Evolutionary conservation across 2,797 vertebrate genomes (phyloP), one percentile per base, ranked within the genome.

Genomic region (Phrynocephalus guinanensis): DNA sequence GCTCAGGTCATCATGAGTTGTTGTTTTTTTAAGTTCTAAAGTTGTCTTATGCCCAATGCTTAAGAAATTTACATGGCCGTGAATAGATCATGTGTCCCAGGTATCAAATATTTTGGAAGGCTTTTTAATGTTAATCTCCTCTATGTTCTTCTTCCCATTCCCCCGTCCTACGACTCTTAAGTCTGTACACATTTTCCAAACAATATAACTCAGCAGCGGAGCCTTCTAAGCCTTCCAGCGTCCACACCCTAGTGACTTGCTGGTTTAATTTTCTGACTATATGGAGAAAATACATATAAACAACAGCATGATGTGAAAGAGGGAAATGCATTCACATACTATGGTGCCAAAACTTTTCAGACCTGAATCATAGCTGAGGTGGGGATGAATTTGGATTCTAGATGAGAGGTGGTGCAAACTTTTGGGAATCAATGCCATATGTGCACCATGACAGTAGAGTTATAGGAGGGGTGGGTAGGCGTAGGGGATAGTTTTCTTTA

Each of bases 401-500:
- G 73, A 22, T 70, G 60, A 38, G 38, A 16, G 30, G 7, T n/a
- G 1, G 30, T 26, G 28, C 6, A 8, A 2, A 50, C 24, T 44
- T 83, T 44, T 68, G 63, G 18, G 11, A 71, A 79, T 22, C 50
- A 83, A 15, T 86, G 63, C 22, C 76, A 22, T 82, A n/a, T 30
- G 73, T 83, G 76, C 78, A 79, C 10, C 73, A 18, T 60, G 28
- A 22, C 16, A 78, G 48, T 63, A 26, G 1, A 8, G 4, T 90
- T 75, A 72, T 63, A 60, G 73, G 86, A 89, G 86, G 93, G 3
- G 50, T 9, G 0, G 30, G 79, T 80, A 10, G 71, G 66, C 60
- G 10, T 0, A 0, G 15, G 38, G 9, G 4, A 44, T 44, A 44
- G 2, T 70, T 83, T 38, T 33, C n/a, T 18, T 83, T 86, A 63